Evolutionary conservation across 2,888 invertebrate species (phyloP), one percentile per base, ranked within the genome.

Genomic region (Osedax frankpressi): DNA sequence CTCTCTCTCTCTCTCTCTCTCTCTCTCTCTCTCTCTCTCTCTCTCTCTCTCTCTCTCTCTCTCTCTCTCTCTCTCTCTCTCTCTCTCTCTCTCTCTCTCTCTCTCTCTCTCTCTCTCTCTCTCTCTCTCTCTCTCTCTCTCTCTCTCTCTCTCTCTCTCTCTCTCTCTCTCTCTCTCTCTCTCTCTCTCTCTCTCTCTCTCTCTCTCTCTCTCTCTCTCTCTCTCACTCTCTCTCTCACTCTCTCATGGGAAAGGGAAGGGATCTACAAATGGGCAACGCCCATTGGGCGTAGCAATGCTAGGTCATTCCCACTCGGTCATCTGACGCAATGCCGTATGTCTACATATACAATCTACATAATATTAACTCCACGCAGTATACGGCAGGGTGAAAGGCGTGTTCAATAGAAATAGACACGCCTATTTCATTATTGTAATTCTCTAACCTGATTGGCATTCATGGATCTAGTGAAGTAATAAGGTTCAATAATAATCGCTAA

Each of bases 171-270:
- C 28, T 69, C 26, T 73, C 28, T 73, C 3, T 30, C 24, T 73
- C 3, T 73, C 24, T 73, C 30, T 73, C 30, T 73, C 68, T 73
- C 30, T 73, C n/a, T 73, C 29, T 70, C 30, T 73, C 30, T 71
- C 30, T 70, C 30, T 71, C 30, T 73, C 28, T 71, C 30, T 73
- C 30, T 73, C 68, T 73, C 29, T 73, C 28, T 73, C 29, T 73
- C 25, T 73, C 30, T 73, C 14, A 24, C 25, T 73, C 25, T 29
- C n/a, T 71, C 30, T 73, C 11, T 70, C 27, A 68, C 27, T 71
- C 60, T 60, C 24, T 26, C n/a, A 69, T 11, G 14, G 28, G 19
- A 27, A 2, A 1, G 60, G 70, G 11, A n/a, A n/a, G n/a, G n/a
- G n/a, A n/a, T n/a, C n/a, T n/a, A n/a, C n/a, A n/a, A n/a, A n/a